Conservation (phyloP, 2,888 invertebrate species). For the Stenurella melanura region DNA sequence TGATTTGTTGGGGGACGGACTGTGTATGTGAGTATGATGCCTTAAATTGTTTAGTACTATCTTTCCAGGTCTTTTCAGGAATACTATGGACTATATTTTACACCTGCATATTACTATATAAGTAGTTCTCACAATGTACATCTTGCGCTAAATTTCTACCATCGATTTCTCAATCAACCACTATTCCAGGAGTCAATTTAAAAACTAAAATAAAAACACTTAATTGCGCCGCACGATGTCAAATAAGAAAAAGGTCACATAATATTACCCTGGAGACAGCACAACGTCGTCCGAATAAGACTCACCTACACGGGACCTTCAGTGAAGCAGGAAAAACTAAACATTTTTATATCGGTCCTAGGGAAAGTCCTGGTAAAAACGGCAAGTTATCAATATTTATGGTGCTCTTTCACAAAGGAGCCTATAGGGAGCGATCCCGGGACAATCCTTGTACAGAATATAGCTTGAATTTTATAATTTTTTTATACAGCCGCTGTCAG, state of each 20-base stretch:
- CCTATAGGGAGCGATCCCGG: slow-evolving; percentile 44
- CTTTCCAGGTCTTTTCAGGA: too few species aligned
- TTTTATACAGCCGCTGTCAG: not conserved
- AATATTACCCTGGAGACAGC: slow-evolving; percentile 29
- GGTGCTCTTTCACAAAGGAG: slow-evolving; percentile 40
- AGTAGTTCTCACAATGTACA: too few species aligned
- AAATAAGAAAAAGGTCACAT: slow-evolving; percentile 22
- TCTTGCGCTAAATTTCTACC: too few species aligned
- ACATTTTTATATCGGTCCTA: slow-evolving; percentile 40
- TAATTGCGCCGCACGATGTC: slow-evolving; percentile 29
- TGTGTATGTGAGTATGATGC: too few species aligned
- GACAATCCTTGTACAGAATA: slow-evolving; percentile 33
- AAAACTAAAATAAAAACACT: slow-evolving; percentile 34
- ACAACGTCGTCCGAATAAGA: slow-evolving; percentile 18
- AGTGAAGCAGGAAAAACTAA: slow-evolving; percentile 39
- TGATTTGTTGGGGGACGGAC: too few species aligned
- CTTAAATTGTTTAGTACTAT: too few species aligned
- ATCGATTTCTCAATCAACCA: not conserved
- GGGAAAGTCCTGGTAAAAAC: slow-evolving; percentile 27
- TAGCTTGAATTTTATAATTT: slow-evolving; percentile 31
- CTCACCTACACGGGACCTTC: slow-evolving; percentile 35
- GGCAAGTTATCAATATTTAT: slow-evolving; percentile 48
- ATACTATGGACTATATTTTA: too few species aligned
- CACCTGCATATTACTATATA: too few species aligned
- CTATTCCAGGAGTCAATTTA: not conserved